Evolutionary conservation across 2,797 vertebrate genomes (phyloP).

Genomic region (Melanotaenia parkinsoni): DNA sequence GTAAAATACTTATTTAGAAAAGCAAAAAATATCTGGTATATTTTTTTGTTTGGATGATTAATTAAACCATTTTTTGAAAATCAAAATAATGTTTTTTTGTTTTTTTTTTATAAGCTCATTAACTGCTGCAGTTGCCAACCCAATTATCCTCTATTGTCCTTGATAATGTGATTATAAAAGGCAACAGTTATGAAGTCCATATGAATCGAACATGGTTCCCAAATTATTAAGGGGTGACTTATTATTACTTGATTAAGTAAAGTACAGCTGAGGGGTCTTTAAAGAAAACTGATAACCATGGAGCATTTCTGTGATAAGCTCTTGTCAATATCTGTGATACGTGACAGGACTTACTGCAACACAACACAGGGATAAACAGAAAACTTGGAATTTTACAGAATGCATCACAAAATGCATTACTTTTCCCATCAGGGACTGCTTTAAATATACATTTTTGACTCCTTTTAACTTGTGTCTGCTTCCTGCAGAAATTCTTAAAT

Average conservation of each 20-base stretch:
- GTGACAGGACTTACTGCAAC: slow-evolving; percentile 8
- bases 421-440: not conserved
- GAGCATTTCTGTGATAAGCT: not conserved
- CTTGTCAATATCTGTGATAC: not conserved
- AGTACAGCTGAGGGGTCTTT: not conserved
- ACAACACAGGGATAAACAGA: not conserved
- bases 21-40: not conserved
- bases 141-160: not conserved
- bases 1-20: too few relatives aligned
- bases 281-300: not conserved
- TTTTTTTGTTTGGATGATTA: not conserved
- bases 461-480: not conserved
- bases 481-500: too few relatives aligned
- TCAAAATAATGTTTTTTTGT: not conserved
- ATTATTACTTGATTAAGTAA: slow-evolving; percentile 4
- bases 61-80: not conserved
- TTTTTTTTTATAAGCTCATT: not conserved
- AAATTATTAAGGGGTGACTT: not conserved
- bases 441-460: not conserved
- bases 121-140: not conserved
- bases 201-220: not conserved
- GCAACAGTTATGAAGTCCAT: not conserved
- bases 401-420: not conserved
- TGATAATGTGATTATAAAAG: not conserved
- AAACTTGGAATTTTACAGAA: not conserved